These are phyloP conservation scores for Melangyna quadrimaculata DNA, from an alignment of 2,888 invertebrate genomes.

Conservation along the genomic window DNA sequence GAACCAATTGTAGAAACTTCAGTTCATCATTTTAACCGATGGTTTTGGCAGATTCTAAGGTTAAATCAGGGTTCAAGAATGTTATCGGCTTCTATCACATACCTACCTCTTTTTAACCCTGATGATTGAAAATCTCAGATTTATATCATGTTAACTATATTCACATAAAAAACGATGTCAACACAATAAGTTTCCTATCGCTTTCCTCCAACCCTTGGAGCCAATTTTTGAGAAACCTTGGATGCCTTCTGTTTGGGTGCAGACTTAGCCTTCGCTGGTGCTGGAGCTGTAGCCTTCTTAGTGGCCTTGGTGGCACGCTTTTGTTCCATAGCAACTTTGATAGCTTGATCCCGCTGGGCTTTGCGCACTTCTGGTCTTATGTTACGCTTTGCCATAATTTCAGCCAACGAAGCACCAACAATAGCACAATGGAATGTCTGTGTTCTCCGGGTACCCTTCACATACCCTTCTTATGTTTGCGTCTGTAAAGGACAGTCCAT, in stretches of 20 bases:
- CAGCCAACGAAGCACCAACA: slow-evolving; percentile 97
- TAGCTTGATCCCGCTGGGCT: slow-evolving; percentile 99
- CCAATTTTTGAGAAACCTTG: slow-evolving; percentile 93
- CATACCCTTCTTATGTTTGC: slow-evolving; percentile 99
- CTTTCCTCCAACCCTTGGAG: slow-evolving; percentile 98
- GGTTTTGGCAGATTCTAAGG: too few relatives aligned
- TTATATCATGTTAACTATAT: too few relatives aligned
- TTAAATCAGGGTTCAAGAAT: too few relatives aligned
- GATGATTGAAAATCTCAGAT: too few relatives aligned
- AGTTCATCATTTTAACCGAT: too few relatives aligned
- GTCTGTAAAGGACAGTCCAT: slow-evolving; percentile 99
- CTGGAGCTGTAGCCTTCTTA: slow-evolving; percentile 88
- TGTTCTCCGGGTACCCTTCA: slow-evolving; percentile 96
- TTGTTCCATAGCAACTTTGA: slow-evolving; percentile 98
- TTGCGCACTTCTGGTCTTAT: slow-evolving; percentile 99
- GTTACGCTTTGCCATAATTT: slow-evolving; percentile 99
- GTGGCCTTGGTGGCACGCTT: slow-evolving; percentile 94
- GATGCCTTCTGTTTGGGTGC: slow-evolving; percentile 93
- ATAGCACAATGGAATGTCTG: slow-evolving; percentile 99
- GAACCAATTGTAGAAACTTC: too few relatives aligned
- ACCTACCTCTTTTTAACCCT: too few relatives aligned
- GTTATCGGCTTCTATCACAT: too few relatives aligned
- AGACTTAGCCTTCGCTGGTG: slow-evolving; percentile 88
- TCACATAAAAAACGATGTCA: slow-evolving; percentile 23
- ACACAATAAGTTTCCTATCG: slow-evolving; percentile 86